Evolutionary conservation across 2,113 vertebrate genomes (phyloP), one percentile per base, ranked within the genome.

Genomic region (Nothocercus julius): DNA sequence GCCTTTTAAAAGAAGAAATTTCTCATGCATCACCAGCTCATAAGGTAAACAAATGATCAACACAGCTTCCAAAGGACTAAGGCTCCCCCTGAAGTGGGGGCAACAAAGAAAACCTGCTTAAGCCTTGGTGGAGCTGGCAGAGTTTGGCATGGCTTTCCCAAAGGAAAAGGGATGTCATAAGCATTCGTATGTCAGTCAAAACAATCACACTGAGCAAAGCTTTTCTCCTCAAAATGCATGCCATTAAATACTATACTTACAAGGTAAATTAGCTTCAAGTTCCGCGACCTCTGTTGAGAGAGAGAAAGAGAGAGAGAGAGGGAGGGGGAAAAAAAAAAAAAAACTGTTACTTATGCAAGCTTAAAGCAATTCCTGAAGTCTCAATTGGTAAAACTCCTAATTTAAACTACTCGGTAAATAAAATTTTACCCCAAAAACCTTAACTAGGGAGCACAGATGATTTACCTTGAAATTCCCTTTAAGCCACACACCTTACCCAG

Each of bases 201-300:
- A 84, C 44, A 17, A 22, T 17, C 61, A 62, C 69, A 8, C 49
- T 53, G 59, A 51, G 15, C 5, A 9, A 9, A 67, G 24, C 67
- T 21, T 69, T 40, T 34, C 22, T 36, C 68, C 32, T 74, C 54
- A 76, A 78, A 63, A 93, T 28, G 5, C 36, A 87, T 24, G 10
- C 5, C 36, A 40, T 32, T 28, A 76, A 90, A 92, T 42, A 63
- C 30, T 61, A 49, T 98, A 99, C 99, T 99, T 98, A 99, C 99
- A 98, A 91, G 99, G 99, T 96, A 99, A 98, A 97, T 99, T 99
- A 96, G 98, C 98, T 98, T 99, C 99, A 96, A 99, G 99, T 96
- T 99, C 99, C 89, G 99, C 99, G 97, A 99, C 99, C 97, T 99
- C 99, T 99, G 98, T 98, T 73, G 95, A 98, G 95, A 97, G 94